phyloP scores from a whole-genome alignment of 2,888 invertebrate genomes.

The Agelastica alni region DNA sequence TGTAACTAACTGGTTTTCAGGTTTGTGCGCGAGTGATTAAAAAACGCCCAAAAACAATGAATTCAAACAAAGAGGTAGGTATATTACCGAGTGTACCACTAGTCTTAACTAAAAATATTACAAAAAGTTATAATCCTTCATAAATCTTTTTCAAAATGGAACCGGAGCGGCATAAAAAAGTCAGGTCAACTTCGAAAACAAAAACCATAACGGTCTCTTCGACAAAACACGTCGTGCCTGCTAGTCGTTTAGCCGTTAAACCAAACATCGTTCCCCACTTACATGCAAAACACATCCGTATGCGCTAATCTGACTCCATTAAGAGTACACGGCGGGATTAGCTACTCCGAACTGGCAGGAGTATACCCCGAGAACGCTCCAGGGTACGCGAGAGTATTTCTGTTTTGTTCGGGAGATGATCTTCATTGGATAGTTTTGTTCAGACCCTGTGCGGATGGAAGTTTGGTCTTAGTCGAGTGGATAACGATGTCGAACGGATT shows the following conservation, averaged over 20 bases:
- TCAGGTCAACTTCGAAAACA: constrained; percentile 31
- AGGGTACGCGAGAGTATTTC: constrained; percentile 7
- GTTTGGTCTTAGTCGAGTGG: constrained; percentile 15
- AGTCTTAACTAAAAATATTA: not conserved
- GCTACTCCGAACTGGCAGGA: constrained; percentile 27
- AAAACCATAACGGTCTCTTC: constrained; percentile 40
- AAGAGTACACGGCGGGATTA: constrained; percentile 49
- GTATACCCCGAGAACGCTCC: constrained; percentile 1
- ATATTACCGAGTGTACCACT: too few species aligned
- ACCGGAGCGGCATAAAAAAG: too few species aligned
- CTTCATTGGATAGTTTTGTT: constrained; percentile 16
- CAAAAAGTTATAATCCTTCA: constrained; percentile 4
- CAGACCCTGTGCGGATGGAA: constrained; percentile 10
- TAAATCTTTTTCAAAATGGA: not conserved
- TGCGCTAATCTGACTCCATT: constrained; percentile 57
- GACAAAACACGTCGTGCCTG: constrained; percentile 47
- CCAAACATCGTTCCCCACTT: constrained; percentile 59
- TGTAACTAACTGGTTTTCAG: too few species aligned
- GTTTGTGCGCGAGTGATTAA: too few species aligned
- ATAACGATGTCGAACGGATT: constrained; percentile 11
- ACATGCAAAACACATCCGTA: constrained; percentile 57
- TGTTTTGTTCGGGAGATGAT: constrained; percentile 16
- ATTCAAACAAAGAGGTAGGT: too few species aligned
- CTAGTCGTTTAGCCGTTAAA: constrained; percentile 56
- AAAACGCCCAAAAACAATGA: too few species aligned